Conservation (phyloP, 1,140 invertebrate genomes). For the Lasaia peninsularis region DNA sequence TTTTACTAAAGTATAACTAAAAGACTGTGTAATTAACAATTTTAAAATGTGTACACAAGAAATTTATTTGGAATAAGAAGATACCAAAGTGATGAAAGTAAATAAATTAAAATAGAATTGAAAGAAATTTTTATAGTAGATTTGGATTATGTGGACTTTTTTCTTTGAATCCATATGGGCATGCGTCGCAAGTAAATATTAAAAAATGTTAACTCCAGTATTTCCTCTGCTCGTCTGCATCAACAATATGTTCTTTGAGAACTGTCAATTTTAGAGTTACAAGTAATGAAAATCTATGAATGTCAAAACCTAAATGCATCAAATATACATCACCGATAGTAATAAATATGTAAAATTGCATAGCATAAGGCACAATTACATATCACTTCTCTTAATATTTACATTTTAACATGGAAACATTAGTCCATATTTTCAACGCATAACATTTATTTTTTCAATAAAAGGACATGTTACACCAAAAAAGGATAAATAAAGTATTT, state of each 20-base stretch:
- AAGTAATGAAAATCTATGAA: background rate
- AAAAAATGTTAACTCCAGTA: too few species aligned
- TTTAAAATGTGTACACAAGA: too few species aligned
- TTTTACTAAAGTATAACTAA: too few species aligned
- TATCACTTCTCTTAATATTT: slow-evolving; percentile 30
- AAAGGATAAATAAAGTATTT: background rate
- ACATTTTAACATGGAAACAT: slow-evolving; percentile 19
- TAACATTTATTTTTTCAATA: background rate
- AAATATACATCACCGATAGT: slow-evolving; percentile 26
- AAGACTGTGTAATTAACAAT: too few species aligned
- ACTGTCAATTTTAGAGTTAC: background rate
- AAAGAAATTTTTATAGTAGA: too few species aligned
- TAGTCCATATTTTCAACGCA: background rate
- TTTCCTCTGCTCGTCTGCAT: too few species aligned
- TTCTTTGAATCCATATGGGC: too few species aligned
- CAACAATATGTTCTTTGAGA: background rate
- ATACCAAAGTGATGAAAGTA: too few species aligned
- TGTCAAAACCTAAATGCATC: slow-evolving; percentile 29
- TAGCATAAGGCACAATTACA: slow-evolving; percentile 28
- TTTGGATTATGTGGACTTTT: too few species aligned
- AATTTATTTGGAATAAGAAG: too few species aligned
- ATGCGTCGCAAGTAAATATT: too few species aligned
- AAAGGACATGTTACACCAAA: background rate
- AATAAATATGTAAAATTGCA: slow-evolving; percentile 14
- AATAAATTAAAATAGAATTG: too few species aligned